These are phyloP conservation scores for Poecilia velifera DNA, from an alignment of 2,797 vertebrate species.

Conservation along the genomic window DNA sequence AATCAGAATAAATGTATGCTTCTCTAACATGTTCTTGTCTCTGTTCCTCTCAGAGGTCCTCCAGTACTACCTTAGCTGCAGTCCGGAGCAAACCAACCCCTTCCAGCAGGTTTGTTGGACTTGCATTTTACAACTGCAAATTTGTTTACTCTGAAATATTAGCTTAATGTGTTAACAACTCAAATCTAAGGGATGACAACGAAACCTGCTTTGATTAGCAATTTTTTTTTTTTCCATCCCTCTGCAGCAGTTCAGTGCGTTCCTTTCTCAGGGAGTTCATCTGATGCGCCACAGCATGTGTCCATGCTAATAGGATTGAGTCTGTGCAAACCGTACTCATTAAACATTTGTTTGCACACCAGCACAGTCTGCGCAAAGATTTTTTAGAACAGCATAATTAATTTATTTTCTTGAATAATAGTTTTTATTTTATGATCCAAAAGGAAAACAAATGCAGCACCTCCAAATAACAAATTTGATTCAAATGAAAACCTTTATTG, in stretches of 20 bases:
- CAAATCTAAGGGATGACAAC: neutral
- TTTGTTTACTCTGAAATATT: neutral
- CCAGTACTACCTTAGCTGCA: conserved; percentile 91
- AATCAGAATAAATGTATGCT: neutral
- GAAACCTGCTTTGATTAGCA: conserved; percentile 26
- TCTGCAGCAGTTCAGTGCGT: conserved; percentile 39
- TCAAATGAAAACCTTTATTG: neutral
- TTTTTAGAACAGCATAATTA: neutral
- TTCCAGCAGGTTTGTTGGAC: conserved; percentile 87
- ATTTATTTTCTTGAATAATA: neutral
- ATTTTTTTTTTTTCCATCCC: conserved; percentile 17
- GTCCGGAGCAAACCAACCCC: conserved; percentile 86
- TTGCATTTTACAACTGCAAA: conserved; percentile 25
- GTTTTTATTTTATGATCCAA: neutral
- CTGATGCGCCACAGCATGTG: conserved; percentile 25
- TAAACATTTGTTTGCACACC: neutral
- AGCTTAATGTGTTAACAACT: neutral
- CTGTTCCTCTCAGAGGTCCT: conserved; percentile 82
- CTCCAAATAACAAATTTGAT: neutral
- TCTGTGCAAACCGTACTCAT: neutral
- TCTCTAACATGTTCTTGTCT: neutral
- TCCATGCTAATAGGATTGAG: conserved; percentile 16
- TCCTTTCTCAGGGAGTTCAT: conserved; percentile 33
- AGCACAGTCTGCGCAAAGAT: neutral
- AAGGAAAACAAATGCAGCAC: neutral